phyloP scores from a whole-genome alignment of 2,888 invertebrate genomes.

The Melanostoma mellinum region DNA sequence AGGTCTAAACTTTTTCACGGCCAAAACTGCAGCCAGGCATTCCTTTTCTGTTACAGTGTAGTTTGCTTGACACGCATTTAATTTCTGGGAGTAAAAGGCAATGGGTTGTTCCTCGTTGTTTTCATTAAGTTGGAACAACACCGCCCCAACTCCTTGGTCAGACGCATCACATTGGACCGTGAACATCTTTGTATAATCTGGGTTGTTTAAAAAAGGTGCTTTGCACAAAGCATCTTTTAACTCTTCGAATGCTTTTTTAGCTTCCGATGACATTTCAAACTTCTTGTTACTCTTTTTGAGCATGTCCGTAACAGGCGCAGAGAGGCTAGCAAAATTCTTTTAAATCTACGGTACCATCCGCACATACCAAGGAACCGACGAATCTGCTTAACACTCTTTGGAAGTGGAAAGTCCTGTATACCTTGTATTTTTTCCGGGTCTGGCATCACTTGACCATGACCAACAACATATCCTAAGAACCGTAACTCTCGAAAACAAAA shows the following conservation, averaged over 20 bases:
- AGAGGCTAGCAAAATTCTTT: conserved; percentile 42
- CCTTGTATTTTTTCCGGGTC: conserved; percentile 48
- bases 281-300: conserved; percentile 29
- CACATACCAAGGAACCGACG: conserved; percentile 69
- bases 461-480: conserved; percentile 51
- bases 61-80: conserved; percentile 48
- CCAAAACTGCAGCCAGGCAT: conserved; percentile 33
- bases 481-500: conserved; percentile 41
- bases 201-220: conserved; percentile 35
- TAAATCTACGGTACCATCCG: conserved; percentile 50
- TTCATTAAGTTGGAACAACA: conserved; percentile 36
- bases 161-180: conserved; percentile 60
- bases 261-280: conserved; percentile 12
- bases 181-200: conserved; percentile 48
- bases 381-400: conserved; percentile 66
- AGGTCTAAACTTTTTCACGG: conserved; percentile 40
- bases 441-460: conserved; percentile 29
- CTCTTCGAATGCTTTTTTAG: conserved; percentile 22
- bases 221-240: conserved; percentile 33
- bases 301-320: conserved; percentile 39
- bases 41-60: conserved; percentile 53
- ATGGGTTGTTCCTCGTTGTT: conserved; percentile 44
- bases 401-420: conserved; percentile 41
- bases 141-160: conserved; percentile 41
- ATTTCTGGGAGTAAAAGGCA: conserved; percentile 46